These are phyloP conservation scores for Balanococcus diminutus DNA, from an alignment of 2,888 invertebrate species.

Conservation along the genomic window DNA sequence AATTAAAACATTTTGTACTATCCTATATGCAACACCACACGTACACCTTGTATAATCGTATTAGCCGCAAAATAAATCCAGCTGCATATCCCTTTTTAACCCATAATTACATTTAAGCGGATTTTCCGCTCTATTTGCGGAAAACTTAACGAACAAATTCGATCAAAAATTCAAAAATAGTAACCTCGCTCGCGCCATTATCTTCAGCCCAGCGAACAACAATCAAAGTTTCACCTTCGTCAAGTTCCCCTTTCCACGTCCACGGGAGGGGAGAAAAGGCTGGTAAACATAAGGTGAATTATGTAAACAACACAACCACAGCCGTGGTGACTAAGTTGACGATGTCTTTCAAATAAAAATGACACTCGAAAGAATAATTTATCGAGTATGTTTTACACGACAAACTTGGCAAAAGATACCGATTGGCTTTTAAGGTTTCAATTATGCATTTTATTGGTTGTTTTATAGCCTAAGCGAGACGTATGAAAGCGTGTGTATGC, in stretches of 20 bases:
- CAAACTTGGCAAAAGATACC: background rate
- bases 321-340: too few species aligned
- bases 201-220: background rate
- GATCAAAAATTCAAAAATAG: background rate
- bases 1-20: too few species aligned
- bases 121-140: too few species aligned
- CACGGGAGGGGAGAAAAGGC: too few species aligned
- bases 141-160: background rate
- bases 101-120: too few species aligned
- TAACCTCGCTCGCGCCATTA: too few species aligned
- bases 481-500: background rate
- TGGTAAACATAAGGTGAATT: background rate
- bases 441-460: conserved; percentile 23
- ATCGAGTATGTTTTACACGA: background rate
- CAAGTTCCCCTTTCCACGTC: too few species aligned
- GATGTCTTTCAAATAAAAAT: background rate
- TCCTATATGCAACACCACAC: too few species aligned
- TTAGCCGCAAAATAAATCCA: too few species aligned
- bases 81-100: too few species aligned
- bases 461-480: background rate
- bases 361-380: conserved; percentile 3
- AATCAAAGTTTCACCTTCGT: background rate
- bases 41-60: too few species aligned
- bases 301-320: background rate
- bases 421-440: conserved; percentile 23